Base-by-base conservation (phyloP, 2,888 invertebrate species). In the Serrognathus titanus region DNA sequence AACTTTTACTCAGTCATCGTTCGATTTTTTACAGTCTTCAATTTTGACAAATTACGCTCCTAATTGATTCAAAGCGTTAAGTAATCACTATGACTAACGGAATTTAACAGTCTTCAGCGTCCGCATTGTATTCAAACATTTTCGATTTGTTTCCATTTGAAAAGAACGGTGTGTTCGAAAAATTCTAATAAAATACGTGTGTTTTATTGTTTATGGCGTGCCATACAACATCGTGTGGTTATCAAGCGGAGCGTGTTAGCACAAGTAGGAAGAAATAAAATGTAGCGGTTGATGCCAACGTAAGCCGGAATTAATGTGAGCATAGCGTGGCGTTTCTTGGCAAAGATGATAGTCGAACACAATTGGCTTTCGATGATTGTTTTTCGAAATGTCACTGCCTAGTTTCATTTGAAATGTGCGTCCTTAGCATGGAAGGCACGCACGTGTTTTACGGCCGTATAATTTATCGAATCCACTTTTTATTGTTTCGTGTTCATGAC, bases 301-400 rank as follows among this genome's bases (percentile, higher is more conserved):
- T 20, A 43, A 43, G 20, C 13, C 43, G 20, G 43, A 43, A 43
- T 43, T 43, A 43, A 43, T 43, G 43, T 20, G 43, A 43, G 20
- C 43, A 43, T 43, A 43, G 20, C 43, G 16, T 43, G 43, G 43
- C 20, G 20, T 43, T 43, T 43, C 43, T 43, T 20, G 16, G 20
- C 43, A 16, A 11, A 11, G 43, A 10, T 20, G 43, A 43, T 43
- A 43, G 16, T 16, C 20, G 20, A 31, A 43, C 13, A 43, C 43
- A 43, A 43, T 43, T 16, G 43, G 20, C 43, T 16, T 43, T 43
- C 43, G 16, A 20, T 43, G 20, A 43, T 43, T 11, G 43, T 43
- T 43, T 43, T 43, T 43, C 43, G 43, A 43, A 43, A 43, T 43
- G 43, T 43, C 43, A 20, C 20, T 43, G 43, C 43, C 43, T 43